A percentile compares a stretch with the other conserved stretches of the same genome.
Conservation (phyloP, 2,888 invertebrate species). For the Philereme transversata region DNA sequence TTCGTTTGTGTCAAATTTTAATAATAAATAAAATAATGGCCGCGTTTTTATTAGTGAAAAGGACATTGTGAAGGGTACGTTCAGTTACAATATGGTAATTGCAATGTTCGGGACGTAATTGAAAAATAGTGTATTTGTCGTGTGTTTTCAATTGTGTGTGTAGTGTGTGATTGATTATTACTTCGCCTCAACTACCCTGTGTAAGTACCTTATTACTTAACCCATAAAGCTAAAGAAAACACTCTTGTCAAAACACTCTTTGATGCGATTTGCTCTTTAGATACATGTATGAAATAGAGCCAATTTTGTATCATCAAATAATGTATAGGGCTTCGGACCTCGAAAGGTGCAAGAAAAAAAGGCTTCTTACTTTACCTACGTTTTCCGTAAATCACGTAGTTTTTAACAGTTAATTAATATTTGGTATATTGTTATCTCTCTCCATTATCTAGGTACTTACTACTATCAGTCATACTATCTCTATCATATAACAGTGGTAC, state of each 20-base stretch:
- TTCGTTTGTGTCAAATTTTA: constrained; percentile 11
- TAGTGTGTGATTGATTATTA: constrained; percentile 43
- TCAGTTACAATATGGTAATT: constrained; percentile 45
- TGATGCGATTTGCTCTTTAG: not conserved
- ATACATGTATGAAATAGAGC: not conserved
- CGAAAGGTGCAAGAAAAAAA: no score
- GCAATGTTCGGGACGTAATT: constrained; percentile 42
- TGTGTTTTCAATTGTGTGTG: constrained; percentile 42
- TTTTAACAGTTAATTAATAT: constrained; percentile 12
- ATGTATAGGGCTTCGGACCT: not conserved
- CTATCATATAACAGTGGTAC: not conserved
- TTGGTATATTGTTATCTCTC: constrained; percentile 8
- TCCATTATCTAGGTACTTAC: not conserved
- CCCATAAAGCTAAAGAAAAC: not conserved
- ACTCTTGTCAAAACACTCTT: not conserved
- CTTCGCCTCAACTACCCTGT: constrained; percentile 50
- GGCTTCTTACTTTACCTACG: no score
- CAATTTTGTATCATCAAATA: not conserved
- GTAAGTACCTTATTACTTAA: constrained; percentile 44
- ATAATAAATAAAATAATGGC: constrained; percentile 21
- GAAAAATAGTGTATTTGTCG: constrained; percentile 39
- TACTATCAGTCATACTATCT: not conserved
- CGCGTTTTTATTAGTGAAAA: not conserved
- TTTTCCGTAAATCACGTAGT: constrained; percentile 1
- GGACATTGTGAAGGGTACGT: constrained; percentile 4